Base-by-base conservation (phyloP, 2,888 invertebrate species). In the Taphrorychus bicolor region DNA sequence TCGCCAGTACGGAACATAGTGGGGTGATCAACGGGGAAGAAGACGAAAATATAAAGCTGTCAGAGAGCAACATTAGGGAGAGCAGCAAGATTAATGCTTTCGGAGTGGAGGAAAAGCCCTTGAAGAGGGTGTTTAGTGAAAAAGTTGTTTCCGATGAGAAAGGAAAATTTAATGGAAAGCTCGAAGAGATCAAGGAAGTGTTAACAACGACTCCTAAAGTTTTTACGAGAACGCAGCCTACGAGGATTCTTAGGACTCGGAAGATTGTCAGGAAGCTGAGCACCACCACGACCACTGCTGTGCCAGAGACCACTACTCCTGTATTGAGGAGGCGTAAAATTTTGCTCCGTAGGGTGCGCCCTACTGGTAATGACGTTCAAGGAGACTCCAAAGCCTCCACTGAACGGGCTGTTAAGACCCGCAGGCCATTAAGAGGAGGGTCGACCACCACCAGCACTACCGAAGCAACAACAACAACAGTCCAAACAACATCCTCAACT, bases 11-110 rank as follows among this genome's bases (percentile, higher is more conserved):
- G 48, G 75, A 75, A 42, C 60, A 69, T 40, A 68, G 72, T 5
- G 77, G 75, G 19, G 75, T 77, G 14, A 71, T 74, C 49, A 72
- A 71, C 19, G 69, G 52, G 5, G 76, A 79, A 71, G 82, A 82
- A 71, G 81, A 77, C 23, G 83, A 83, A 73, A 81, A 82, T 66
- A 82, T 83, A 58, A 82, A 82, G 72, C 73, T 83, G 40, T 83
- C 83, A 0, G 82, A 82, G 72, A 81, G 81, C 17, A 83, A 80
- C 69, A 82, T 82, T 22, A 74, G 81, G 60, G 82, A 83, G 76
- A 81, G 79, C 63, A 82, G 79, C 65, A 78, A 81, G 51, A 71
- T 80, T 3, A 80, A 75, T 49, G 71, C 73, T n/a, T 74, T 75
- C 56, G 69, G 61, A 17, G 14, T 67, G 7, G 72, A 70, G 45